phyloP scores from a whole-genome alignment of 2,888 invertebrate genomes.

The Melieria omissa region DNA sequence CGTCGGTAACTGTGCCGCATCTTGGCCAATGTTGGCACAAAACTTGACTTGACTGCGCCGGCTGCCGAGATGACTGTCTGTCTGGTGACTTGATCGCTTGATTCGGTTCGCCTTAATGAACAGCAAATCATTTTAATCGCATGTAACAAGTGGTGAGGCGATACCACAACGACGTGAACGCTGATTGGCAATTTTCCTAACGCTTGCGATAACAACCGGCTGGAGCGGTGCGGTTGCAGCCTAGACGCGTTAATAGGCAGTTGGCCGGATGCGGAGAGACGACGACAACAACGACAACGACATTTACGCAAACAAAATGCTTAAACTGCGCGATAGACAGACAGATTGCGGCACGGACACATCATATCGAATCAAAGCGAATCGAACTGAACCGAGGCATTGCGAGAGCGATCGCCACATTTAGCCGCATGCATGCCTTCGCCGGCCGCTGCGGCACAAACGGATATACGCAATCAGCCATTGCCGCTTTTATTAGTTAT shows the following conservation, averaged over 20 bases:
- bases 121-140: constrained; percentile 59
- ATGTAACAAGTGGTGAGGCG: constrained; percentile 37
- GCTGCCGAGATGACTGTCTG: background rate
- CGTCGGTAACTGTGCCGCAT: no score
- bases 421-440: no score
- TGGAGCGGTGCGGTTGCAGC: background rate
- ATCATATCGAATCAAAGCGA: no score
- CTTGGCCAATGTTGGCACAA: no score
- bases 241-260: background rate
- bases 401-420: no score
- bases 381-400: no score
- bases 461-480: constrained; percentile 25
- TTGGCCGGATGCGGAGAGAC: no score
- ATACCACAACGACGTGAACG: constrained; percentile 1
- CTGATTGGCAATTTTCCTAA: constrained; percentile 32
- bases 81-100: background rate
- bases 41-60: no score
- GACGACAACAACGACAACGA: no score
- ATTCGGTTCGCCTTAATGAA: constrained; percentile 54
- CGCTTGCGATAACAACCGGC: constrained; percentile 7
- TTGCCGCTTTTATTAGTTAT: background rate
- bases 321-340: no score
- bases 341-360: no score
- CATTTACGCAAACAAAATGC: no score
- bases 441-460: background rate